phyloP scores from a whole-genome alignment of 2,888 invertebrate species.

The Epistrophe eligans region DNA sequence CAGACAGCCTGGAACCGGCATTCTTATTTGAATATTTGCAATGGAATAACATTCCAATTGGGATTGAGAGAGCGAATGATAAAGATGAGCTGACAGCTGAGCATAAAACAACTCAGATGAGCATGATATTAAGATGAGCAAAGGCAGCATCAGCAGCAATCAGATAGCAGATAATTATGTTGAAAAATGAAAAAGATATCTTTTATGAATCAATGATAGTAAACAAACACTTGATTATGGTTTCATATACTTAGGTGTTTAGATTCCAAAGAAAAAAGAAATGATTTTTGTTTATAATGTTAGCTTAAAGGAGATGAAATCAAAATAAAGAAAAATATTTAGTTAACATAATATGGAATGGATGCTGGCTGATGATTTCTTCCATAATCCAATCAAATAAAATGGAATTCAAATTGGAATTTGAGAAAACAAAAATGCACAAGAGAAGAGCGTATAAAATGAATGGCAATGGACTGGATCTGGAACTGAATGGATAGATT shows the following conservation, averaged over 20 bases:
- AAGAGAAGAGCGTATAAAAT: not conserved
- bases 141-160: not conserved
- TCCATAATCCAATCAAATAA: constrained; percentile 29
- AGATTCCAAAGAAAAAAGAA: no score
- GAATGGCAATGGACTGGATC: not conserved
- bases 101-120: not conserved
- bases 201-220: not conserved
- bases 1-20: constrained; percentile 34
- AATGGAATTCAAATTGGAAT: not conserved
- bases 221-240: no score
- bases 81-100: not conserved
- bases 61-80: constrained; percentile 6
- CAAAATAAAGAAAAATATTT: not conserved
- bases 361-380: constrained; percentile 3
- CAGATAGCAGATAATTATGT: not conserved
- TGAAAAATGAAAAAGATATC: not conserved
- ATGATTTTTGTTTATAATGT: not conserved
- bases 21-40: constrained; percentile 27
- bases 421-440: not conserved
- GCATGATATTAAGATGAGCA: not conserved
- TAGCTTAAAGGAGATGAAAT: not conserved
- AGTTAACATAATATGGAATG: not conserved
- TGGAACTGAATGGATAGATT: not conserved
- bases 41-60: constrained; percentile 21
- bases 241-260: no score